These are phyloP conservation scores for Halcyon chelicuti DNA, from an alignment of 2,797 vertebrate species.

Conservation along the genomic window DNA sequence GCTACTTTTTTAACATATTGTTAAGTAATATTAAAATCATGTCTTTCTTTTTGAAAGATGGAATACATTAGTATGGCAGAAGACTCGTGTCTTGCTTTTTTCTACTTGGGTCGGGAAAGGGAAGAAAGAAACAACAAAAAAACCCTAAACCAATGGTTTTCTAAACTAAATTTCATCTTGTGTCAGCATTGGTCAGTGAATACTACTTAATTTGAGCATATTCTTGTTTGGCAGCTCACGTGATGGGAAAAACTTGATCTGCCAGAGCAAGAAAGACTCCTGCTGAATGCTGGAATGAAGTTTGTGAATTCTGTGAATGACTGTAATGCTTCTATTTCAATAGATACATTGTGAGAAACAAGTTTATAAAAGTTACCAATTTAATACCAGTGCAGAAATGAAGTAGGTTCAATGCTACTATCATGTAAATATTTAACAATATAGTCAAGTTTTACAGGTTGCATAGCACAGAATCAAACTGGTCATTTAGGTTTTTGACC, in stretches of 20 bases:
- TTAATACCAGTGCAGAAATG: neutral
- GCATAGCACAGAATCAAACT: neutral
- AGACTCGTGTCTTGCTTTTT: conserved; percentile 79
- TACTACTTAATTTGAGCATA: neutral
- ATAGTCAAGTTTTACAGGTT: neutral
- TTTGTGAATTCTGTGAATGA: neutral
- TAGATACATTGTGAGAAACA: neutral
- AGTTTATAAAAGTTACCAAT: neutral
- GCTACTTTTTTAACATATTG: conserved; percentile 99
- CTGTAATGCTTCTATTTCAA: neutral
- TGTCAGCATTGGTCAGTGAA: neutral
- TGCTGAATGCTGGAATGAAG: neutral
- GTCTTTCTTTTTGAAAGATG: conserved; percentile 99
- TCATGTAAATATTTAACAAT: neutral
- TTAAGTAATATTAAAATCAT: conserved; percentile 99
- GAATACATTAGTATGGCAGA: conserved; percentile 99
- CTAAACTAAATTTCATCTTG: neutral
- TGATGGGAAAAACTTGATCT: neutral
- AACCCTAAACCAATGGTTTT: neutral
- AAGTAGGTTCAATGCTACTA: neutral
- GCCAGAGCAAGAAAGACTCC: neutral
- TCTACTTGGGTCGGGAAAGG: conserved; percentile 30
- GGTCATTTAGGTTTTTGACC: neutral
- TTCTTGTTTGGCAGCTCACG: neutral
- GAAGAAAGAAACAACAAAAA: neutral